These are phyloP conservation scores for Epinephelus moara DNA, from an alignment of 2,113 vertebrate species.

Conservation along the genomic window DNA sequence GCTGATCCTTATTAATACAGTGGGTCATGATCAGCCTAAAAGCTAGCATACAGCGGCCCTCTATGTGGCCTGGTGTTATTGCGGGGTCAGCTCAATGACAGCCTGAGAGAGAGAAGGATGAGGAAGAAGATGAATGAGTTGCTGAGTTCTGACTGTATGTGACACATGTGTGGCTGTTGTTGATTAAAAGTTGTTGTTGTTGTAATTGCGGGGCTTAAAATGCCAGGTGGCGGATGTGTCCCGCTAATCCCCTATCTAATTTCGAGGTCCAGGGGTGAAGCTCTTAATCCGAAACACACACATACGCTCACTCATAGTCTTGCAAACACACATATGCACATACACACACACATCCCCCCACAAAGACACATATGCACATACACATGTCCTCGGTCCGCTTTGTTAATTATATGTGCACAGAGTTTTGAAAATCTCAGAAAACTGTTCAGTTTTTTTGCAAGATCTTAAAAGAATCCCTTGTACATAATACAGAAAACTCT, in stretches of 20 bases:
- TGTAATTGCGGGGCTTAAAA: constrained; percentile 81
- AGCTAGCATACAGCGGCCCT: constrained; percentile 37
- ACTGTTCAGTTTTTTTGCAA: neutral
- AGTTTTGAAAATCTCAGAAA: constrained; percentile 22
- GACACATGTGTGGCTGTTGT: constrained; percentile 76
- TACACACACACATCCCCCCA: constrained; percentile 7
- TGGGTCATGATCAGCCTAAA: constrained; percentile 58
- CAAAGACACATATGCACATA: neutral
- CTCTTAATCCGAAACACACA: constrained; percentile 83
- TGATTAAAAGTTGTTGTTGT: constrained; percentile 85
- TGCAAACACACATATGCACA: constrained; percentile 49
- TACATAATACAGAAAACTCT: neutral
- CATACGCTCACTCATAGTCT: constrained; percentile 65
- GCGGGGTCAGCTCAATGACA: constrained; percentile 24
- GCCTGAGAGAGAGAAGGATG: constrained; percentile 6
- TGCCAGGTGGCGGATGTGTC: constrained; percentile 85
- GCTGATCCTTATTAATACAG: constrained; percentile 72
- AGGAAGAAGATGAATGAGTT: constrained; percentile 42
- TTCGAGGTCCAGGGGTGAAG: constrained; percentile 83
- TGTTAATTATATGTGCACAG: neutral
- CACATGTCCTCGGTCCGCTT: constrained; percentile 6
- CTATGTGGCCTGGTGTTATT: constrained; percentile 24
- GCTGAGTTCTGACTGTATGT: constrained; percentile 67
- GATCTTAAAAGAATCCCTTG: neutral
- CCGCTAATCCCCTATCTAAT: constrained; percentile 83